Evolutionary conservation across 1,140 invertebrate species (phyloP).

Genomic region (Drosophila melanogaster): Release_6_plus_ISO1_MT NT_033779.5:14071001-14071500

Average conservation of each 20-base stretch:
- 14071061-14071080: not conserved
- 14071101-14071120: not conserved
- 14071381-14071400: conserved; percentile 50
- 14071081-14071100: not conserved
- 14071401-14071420: conserved; percentile 67
- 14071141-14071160: too few species aligned
- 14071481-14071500: conserved; percentile 39
- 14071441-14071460: conserved; percentile 64
- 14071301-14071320: not conserved
- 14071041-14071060: not conserved
- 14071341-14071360: conserved; percentile 22
- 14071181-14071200: too few species aligned
- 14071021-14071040: conserved; percentile 27
- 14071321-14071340: conserved; percentile 6
- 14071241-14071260: not conserved
- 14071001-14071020: conserved; percentile 51
- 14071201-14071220: not conserved
- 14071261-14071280: not conserved
- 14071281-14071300: not conserved
- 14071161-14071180: too few species aligned
- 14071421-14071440: conserved; percentile 66
- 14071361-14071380: conserved; percentile 55
- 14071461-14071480: conserved; percentile 47
- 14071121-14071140: not conserved
- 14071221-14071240: not conserved